Evolutionary conservation across 2,797 vertebrate genomes (phyloP).

Genomic region (Ctenopoma kingsleyae): DNA sequence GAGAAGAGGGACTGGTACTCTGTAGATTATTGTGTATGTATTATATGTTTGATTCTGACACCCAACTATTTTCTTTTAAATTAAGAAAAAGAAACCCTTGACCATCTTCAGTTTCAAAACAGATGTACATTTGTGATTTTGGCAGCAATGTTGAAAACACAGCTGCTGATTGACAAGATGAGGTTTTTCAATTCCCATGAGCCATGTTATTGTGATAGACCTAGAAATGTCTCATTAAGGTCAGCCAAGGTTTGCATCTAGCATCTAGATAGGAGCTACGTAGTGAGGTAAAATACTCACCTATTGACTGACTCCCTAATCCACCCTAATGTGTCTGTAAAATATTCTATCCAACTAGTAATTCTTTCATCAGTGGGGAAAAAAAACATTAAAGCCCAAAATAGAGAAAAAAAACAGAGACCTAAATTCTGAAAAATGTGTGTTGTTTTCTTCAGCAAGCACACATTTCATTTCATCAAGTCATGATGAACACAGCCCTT

Average conservation of each 20-base stretch:
- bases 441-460: conserved; percentile 52
- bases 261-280: background rate
- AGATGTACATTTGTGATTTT: conserved; percentile 18
- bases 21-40: background rate
- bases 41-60: too few relatives aligned
- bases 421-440: conserved; percentile 14
- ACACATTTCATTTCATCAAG: conserved; percentile 43
- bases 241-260: conserved; percentile 26
- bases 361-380: conserved; percentile 11
- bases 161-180: conserved; percentile 11
- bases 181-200: conserved; percentile 19
- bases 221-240: conserved; percentile 17
- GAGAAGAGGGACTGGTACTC: conserved; percentile 2
- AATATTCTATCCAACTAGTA: background rate
- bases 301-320: background rate
- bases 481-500: conserved; percentile 22
- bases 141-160: background rate
- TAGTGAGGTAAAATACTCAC: background rate
- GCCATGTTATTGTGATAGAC: conserved; percentile 18
- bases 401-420: conserved; percentile 44
- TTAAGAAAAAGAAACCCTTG: background rate
- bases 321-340: background rate
- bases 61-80: background rate
- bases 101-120: conserved; percentile 17
- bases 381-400: conserved; percentile 23